Percentiles rank a stretch among this genome's conserved stretches.
Conservation (phyloP, 2,113 vertebrate genomes). For the Alosa alosa region DNA sequence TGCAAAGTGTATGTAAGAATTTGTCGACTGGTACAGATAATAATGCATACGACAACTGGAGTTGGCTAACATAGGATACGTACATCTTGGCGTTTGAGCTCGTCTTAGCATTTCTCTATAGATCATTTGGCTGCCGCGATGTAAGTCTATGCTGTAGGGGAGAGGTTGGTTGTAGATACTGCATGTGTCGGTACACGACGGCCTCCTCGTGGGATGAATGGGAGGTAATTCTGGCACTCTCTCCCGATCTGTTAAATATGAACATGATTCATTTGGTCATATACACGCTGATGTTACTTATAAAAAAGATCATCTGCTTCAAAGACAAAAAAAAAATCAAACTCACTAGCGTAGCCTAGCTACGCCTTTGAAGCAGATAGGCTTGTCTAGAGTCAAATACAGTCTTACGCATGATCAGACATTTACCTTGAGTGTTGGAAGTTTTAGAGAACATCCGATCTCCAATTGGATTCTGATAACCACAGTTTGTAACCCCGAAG, state of each 20-base stretch:
- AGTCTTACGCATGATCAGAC: no score
- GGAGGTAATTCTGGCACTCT: slow-evolving; percentile 41
- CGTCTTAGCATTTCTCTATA: slow-evolving; percentile 61
- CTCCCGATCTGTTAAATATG: slow-evolving; percentile 41
- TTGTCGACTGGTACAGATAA: no score
- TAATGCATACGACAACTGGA: background rate
- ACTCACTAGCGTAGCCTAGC: background rate
- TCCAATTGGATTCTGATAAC: slow-evolving; percentile 71
- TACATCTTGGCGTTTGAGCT: slow-evolving; percentile 51
- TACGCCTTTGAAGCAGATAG: no score
- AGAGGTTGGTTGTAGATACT: slow-evolving; percentile 49
- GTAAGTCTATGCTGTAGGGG: slow-evolving; percentile 49
- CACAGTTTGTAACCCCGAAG: slow-evolving; percentile 72
- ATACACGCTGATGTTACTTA: background rate
- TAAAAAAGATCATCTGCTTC: background rate
- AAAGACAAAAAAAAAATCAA: background rate
- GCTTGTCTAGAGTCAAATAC: no score
- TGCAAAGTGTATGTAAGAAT: no score
- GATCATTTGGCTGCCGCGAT: slow-evolving; percentile 60
- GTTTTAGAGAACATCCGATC: slow-evolving; percentile 52
- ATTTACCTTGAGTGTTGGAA: slow-evolving; percentile 44
- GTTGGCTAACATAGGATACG: background rate
- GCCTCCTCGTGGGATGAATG: slow-evolving; percentile 23
- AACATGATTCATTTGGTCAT: background rate
- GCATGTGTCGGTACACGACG: slow-evolving; percentile 31